Percentiles rank a stretch among this genome's conserved stretches.
These are phyloP conservation scores for Turdus rufiventris DNA, from an alignment of 2,113 vertebrate species.

Conservation along the genomic window DNA sequence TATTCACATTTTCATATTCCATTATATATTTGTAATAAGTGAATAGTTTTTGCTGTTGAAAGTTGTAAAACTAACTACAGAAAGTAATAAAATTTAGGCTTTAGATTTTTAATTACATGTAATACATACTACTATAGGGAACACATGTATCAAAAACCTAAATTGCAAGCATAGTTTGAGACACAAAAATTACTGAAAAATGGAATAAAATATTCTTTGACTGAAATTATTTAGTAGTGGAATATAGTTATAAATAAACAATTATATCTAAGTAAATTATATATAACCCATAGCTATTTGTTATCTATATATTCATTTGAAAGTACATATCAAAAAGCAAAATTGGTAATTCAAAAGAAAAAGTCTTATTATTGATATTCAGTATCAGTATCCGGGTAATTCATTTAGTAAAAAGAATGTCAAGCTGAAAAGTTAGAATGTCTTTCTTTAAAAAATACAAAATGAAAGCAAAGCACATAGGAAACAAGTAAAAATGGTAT, in stretches of 20 bases:
- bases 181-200: not conserved
- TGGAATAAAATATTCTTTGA: not conserved
- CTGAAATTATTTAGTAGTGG: not conserved
- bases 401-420: not conserved
- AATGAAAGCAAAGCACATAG: not conserved
- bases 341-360: not conserved
- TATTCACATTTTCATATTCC: not conserved
- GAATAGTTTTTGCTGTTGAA: not conserved
- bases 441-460: not conserved
- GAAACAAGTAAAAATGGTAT: not conserved
- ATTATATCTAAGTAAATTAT: not conserved
- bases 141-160: not conserved
- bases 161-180: not conserved
- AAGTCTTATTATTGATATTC: not conserved
- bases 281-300: not conserved
- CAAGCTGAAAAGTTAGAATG: not conserved
- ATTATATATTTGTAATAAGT: not conserved
- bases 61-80: not conserved
- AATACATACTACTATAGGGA: not conserved
- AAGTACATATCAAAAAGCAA: not conserved
- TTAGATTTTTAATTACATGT: not conserved
- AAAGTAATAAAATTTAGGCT: not conserved
- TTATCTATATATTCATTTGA: not conserved
- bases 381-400: accelerated
- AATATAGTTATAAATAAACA: not conserved